Percentiles rank a stretch among this genome's conserved stretches.
Evolutionary conservation across 2,113 vertebrate species (phyloP).

Genomic region (Gavia stellata): DNA sequence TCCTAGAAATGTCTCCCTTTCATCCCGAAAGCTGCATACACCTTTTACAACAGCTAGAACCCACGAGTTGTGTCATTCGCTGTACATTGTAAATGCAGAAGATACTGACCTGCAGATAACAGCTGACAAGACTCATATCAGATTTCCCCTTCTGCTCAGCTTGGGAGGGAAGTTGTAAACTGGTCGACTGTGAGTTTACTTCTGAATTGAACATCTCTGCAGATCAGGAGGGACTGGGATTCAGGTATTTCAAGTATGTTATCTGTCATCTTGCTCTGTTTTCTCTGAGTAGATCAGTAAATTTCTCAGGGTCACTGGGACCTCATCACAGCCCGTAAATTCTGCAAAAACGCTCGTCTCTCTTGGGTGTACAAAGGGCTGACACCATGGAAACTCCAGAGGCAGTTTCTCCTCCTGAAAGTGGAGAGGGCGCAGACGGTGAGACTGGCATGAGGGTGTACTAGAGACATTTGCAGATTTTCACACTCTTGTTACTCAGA

Average conservation of each 20-base stretch:
- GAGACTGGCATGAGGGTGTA: neutral
- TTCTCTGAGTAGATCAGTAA: neutral
- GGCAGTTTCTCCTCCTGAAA: neutral
- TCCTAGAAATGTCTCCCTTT: neutral
- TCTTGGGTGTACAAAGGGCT: neutral
- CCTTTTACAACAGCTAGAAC: neutral
- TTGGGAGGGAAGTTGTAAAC: neutral
- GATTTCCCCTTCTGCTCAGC: neutral
- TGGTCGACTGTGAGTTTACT: neutral
- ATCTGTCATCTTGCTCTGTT: neutral
- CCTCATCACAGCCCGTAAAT: neutral
- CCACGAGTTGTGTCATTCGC: neutral
- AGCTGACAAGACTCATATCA: neutral
- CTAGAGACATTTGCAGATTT: neutral
- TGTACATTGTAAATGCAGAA: neutral
- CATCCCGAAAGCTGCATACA: neutral
- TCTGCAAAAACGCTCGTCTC: neutral
- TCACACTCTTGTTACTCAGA: neutral
- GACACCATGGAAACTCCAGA: neutral
- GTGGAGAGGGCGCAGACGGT: rapidly evolving
- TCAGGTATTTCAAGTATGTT: neutral
- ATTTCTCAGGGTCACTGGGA: neutral
- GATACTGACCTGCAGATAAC: neutral
- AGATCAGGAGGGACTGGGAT: neutral
- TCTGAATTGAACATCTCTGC: neutral